Percentiles rank a stretch among this genome's conserved stretches.
Evolutionary conservation across 2,888 invertebrate genomes (phyloP).

Genomic region (Holacanthella duospinosa): DNA sequence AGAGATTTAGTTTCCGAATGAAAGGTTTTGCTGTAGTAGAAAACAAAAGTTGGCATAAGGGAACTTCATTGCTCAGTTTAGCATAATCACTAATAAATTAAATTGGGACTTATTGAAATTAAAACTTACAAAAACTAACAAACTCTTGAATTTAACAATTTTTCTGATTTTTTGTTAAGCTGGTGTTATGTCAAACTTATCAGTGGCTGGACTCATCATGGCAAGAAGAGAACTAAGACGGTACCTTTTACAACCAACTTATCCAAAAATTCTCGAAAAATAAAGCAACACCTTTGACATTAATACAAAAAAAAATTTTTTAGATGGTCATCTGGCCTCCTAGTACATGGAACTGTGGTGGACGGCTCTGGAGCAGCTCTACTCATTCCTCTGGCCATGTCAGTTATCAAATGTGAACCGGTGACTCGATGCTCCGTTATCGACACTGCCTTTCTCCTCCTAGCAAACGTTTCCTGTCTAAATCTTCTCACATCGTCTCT

Average conservation of each 20-base stretch:
- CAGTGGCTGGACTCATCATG: conserved; percentile 68
- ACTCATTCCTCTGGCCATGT: conserved; percentile 64
- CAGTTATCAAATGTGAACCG: conserved; percentile 69
- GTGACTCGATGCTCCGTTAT: conserved; percentile 76
- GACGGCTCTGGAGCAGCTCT: conserved; percentile 73
- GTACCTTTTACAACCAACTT: no score
- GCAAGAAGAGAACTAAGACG: conserved; percentile 67
- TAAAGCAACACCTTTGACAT: no score
- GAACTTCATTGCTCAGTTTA: no score
- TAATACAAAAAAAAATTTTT: neutral
- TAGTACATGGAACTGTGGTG: conserved; percentile 74
- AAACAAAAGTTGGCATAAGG: no score
- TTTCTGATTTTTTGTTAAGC: conserved; percentile 9
- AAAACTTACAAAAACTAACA: no score
- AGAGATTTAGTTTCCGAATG: no score
- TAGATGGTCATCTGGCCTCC: conserved; percentile 75
- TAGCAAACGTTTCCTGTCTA: conserved; percentile 81
- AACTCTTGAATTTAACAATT: no score
- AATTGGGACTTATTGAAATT: no score
- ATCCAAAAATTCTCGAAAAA: no score
- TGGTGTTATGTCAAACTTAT: conserved; percentile 60
- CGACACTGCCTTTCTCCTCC: conserved; percentile 74
- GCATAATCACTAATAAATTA: no score
- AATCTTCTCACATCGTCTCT: conserved; percentile 82
- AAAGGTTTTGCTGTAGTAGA: no score